Base-by-base conservation (phyloP, 2,888 invertebrate genomes). In the Notocelia uddmanniana region DNA sequence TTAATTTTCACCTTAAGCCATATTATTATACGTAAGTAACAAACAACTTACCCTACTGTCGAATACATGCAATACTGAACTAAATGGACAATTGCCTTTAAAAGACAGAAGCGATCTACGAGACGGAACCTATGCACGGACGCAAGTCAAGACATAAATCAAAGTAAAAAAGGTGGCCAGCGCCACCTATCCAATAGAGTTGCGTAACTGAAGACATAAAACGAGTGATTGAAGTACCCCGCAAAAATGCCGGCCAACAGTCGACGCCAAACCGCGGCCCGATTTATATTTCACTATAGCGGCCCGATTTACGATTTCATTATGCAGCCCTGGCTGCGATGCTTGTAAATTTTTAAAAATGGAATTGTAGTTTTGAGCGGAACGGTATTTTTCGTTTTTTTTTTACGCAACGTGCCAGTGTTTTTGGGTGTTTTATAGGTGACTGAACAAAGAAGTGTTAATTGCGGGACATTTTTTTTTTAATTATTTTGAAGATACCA, bases 241-340 rank as follows among this genome's bases (percentile, higher is more conserved):
- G 82, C 91, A 89, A 89, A 90, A 90, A 89, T 89, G 86, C 85
- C 85, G 85, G 88, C 89, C 89, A 86, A 85, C 85, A 79, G 79
- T 82, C 83, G 82, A 80, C 84, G 89, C 90, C 90, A 89, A 90
- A 89, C 90, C 90, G 83, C 89, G 81, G 73, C 78, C 82, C 85
- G 83, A 89, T 89, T 90, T 89, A 89, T 89, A 86, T 87, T 85
- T 87, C 87, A 86, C 84, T 85, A 85, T 83, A 84, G 82, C 80
- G 81, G 81, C 78, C 82, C 87, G 87, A 89, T 89, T 90, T 89
- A 90, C 89, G 89, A 88, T 89, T 89, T 87, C 88, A 89, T 89
- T 89, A 88, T 85, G 84, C 84, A 75, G 71, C 62, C 71, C 73
- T 63, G 74, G 52, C 60, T 68, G 74, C 67, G 68, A 69, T 54